These are phyloP conservation scores for Stegodyphus mimosarum DNA, from an alignment of 1,140 invertebrate genomes.

Conservation along the genomic window DNA sequence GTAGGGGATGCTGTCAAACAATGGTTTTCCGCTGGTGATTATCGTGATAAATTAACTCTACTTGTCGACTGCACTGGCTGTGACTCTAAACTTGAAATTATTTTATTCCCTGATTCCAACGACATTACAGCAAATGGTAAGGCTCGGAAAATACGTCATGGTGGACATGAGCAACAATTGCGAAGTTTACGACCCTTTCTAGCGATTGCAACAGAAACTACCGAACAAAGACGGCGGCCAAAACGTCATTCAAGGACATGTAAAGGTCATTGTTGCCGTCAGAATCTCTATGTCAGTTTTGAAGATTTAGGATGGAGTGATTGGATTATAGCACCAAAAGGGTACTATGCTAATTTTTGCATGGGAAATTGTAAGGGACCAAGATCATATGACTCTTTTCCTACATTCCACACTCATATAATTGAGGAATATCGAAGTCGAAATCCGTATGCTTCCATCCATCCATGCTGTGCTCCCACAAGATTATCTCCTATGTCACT, in stretches of 20 bases:
- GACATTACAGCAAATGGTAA: slow-evolving; percentile 39
- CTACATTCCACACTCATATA: slow-evolving; percentile 88
- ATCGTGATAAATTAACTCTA: slow-evolving; percentile 76
- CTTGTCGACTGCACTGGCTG: slow-evolving; percentile 85
- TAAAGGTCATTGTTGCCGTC: slow-evolving; percentile 87
- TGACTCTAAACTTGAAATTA: slow-evolving; percentile 74
- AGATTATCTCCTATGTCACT: slow-evolving; percentile 92
- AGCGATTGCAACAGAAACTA: slow-evolving; percentile 81
- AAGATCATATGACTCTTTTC: slow-evolving; percentile 83
- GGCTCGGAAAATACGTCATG: slow-evolving; percentile 66
- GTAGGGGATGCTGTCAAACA: slow-evolving; percentile 76
- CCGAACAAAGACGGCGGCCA: slow-evolving; percentile 73
- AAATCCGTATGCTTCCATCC: slow-evolving; percentile 76
- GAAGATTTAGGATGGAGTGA: slow-evolving; percentile 92
- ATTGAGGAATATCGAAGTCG: slow-evolving; percentile 87
- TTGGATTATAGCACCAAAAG: slow-evolving; percentile 89
- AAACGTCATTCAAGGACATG: slow-evolving; percentile 85
- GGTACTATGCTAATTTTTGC: slow-evolving; percentile 94
- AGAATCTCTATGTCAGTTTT: slow-evolving; percentile 91
- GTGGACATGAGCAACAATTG: slow-evolving; percentile 65
- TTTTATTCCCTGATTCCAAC: slow-evolving; percentile 65
- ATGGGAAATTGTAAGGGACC: slow-evolving; percentile 84
- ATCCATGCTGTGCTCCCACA: slow-evolving; percentile 92
- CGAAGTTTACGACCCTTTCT: slow-evolving; percentile 77
- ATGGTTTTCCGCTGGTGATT: slow-evolving; percentile 69